phyloP scores from a whole-genome alignment of 2,888 invertebrate genomes.

The Tenthredo mesomela region DNA sequence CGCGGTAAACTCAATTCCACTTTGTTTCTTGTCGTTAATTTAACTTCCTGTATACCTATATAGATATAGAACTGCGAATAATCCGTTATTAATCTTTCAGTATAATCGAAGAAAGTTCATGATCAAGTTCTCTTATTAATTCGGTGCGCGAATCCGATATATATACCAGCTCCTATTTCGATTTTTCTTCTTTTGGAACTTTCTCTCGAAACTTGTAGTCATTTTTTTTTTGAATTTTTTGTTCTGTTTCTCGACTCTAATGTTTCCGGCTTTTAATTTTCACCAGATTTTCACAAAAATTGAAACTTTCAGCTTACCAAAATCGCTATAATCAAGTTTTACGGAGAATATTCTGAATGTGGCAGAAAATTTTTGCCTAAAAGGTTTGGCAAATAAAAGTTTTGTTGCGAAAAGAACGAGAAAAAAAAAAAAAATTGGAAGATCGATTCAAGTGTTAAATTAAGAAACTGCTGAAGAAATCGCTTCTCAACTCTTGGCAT shows the following conservation, averaged over 20 bases:
- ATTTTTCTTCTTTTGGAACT: background rate
- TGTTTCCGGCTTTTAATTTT: no score
- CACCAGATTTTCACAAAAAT: background rate
- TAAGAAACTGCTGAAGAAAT: conserved; percentile 1
- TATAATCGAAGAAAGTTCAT: background rate
- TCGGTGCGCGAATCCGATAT: background rate
- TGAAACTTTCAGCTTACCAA: background rate
- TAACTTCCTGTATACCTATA: background rate
- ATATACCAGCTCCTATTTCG: background rate
- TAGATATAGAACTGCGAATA: background rate
- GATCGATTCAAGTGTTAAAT: background rate
- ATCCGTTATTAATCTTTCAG: background rate
- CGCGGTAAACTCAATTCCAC: conserved; percentile 22
- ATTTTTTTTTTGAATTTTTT: background rate
- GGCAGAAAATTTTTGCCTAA: background rate
- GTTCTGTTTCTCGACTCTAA: background rate
- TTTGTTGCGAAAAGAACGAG: no score
- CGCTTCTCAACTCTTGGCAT: background rate
- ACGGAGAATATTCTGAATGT: background rate
- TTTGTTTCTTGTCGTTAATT: conserved; percentile 12
- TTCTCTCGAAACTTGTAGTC: background rate
- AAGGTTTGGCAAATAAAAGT: background rate
- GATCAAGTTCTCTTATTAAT: background rate
- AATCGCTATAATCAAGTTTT: background rate
- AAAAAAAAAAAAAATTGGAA: no score